These are phyloP conservation scores for Periophthalmus magnuspinnatus DNA, from an alignment of 2,797 vertebrate genomes.

Conservation along the genomic window DNA sequence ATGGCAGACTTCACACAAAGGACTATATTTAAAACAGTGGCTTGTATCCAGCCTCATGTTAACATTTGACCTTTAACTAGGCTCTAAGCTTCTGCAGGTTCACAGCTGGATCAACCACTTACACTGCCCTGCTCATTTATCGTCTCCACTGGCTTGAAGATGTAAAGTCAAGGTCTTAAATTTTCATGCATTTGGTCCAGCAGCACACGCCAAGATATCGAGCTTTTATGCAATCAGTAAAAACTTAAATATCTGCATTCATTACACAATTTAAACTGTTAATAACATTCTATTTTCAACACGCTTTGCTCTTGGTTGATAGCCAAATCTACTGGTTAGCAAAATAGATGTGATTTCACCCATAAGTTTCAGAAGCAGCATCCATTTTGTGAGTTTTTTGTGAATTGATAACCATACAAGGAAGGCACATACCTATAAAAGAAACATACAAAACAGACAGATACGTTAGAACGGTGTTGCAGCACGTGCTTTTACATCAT, in stretches of 20 bases:
- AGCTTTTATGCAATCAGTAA: neutral
- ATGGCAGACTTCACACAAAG: conserved; percentile 57
- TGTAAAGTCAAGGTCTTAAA: neutral
- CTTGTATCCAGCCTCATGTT: conserved; percentile 66
- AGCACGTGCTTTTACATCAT: neutral
- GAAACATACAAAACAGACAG: too few species aligned
- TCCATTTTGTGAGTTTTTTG: neutral
- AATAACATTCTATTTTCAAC: neutral
- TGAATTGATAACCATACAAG: neutral
- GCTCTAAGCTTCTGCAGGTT: conserved; percentile 58
- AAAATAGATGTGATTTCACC: neutral
- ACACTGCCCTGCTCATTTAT: conserved; percentile 14
- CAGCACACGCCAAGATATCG: neutral
- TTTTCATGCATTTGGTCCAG: neutral
- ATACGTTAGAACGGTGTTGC: neutral
- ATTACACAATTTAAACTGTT: neutral
- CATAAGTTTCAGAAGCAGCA: neutral
- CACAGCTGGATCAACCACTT: conserved; percentile 56
- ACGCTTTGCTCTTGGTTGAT: too few species aligned
- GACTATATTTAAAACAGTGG: conserved; percentile 65
- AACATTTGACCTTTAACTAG: conserved; percentile 65
- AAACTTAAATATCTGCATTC: neutral
- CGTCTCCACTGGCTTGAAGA: neutral
- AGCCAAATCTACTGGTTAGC: too few species aligned
- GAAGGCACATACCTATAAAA: too few species aligned